A percentile compares a stretch with the other conserved stretches of the same genome.
Conservation (phyloP, 2,113 vertebrate species). For the Bos indicus region DNA sequence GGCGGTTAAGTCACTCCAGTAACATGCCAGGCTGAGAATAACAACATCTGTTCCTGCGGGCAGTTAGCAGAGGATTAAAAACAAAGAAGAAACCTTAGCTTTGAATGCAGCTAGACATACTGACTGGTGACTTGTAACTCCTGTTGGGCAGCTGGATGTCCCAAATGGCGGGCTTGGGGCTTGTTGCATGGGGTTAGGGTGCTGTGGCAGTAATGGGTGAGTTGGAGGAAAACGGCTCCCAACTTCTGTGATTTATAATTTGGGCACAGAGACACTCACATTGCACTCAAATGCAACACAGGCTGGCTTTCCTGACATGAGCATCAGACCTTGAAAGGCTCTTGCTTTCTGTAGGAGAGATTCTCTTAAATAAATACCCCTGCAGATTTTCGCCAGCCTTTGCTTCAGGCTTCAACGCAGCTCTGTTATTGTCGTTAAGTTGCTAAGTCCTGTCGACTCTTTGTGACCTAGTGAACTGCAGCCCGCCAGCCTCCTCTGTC, state of each 20-base stretch:
- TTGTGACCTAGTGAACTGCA: background rate
- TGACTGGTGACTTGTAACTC: background rate
- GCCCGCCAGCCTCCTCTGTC: background rate
- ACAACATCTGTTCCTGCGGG: slow-evolving; percentile 54
- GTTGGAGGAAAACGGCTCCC: background rate
- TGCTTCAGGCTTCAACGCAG: background rate
- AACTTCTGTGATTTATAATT: background rate
- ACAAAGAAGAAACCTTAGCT: slow-evolving; percentile 53
- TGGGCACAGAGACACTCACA: background rate
- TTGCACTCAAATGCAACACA: background rate
- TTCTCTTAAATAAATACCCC: background rate
- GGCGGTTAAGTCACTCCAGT: slow-evolving; percentile 47
- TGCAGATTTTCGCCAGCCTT: accelerated
- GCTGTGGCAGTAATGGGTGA: background rate
- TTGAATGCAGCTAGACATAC: slow-evolving; percentile 30
- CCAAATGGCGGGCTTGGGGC: background rate
- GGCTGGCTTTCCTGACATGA: background rate
- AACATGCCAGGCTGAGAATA: slow-evolving; percentile 62
- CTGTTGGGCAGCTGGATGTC: background rate
- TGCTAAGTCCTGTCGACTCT: background rate
- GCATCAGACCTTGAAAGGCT: background rate
- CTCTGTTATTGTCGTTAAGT: background rate
- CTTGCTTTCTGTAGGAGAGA: background rate
- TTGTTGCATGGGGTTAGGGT: background rate
- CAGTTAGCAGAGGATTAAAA: slow-evolving; percentile 8